Conservation (phyloP, 2,888 invertebrate species). For the Dugesia japonica region DNA sequence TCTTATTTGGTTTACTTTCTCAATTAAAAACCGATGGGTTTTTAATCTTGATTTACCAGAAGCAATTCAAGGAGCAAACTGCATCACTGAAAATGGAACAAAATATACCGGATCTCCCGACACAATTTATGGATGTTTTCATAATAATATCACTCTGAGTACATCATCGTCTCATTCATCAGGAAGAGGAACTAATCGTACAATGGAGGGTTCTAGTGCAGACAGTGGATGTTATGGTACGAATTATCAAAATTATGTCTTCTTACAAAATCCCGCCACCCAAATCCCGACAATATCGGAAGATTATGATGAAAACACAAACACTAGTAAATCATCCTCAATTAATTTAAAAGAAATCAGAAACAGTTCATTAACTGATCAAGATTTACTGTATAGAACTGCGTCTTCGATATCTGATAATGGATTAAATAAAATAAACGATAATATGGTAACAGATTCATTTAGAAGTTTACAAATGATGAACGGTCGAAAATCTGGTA, state of each 20-base stretch:
- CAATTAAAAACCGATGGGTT: not conserved
- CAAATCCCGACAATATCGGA: not conserved
- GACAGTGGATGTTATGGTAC: not conserved
- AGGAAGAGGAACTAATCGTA: not conserved
- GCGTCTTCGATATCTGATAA: not conserved
- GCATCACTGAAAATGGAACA: not conserved
- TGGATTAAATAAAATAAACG: not conserved
- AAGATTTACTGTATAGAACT: not conserved
- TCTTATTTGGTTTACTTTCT: not conserved
- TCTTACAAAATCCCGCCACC: not conserved
- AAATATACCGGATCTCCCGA: not conserved
- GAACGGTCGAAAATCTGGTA: not conserved
- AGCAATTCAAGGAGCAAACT: not conserved
- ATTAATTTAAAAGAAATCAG: not conserved
- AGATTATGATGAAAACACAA: not conserved
- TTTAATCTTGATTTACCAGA: not conserved
- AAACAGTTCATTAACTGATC: not conserved
- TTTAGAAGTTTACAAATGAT: not conserved
- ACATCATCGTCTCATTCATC: not conserved
- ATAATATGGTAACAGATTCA: not conserved
- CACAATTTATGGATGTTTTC: not conserved
- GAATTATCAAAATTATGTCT: constrained; percentile 10
- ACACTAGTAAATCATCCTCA: not conserved
- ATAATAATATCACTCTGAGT: not conserved
- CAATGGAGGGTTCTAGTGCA: not conserved